These are phyloP conservation scores for Pseudomyrmex flavicornis DNA, from an alignment of 1,140 invertebrate species.

Conservation along the genomic window DNA sequence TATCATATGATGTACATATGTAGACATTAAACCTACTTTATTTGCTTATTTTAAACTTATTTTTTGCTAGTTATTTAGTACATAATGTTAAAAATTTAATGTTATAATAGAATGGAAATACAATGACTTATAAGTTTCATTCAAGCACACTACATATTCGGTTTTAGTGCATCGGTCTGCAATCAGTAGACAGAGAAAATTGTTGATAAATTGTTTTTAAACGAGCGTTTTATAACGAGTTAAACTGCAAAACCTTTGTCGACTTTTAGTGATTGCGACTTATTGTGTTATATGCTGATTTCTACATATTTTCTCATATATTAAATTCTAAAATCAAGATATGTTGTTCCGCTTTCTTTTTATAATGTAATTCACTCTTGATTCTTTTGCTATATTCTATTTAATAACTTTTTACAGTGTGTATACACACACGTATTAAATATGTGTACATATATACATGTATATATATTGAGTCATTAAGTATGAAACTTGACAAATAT, in stretches of 20 bases:
- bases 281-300: conserved; percentile 2
- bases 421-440: neutral
- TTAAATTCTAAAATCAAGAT: conserved; percentile 16
- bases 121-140: neutral
- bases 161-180: conserved; percentile 30
- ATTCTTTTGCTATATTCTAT: neutral
- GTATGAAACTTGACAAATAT: too few relatives aligned
- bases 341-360: conserved; percentile 15
- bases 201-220: conserved; percentile 30
- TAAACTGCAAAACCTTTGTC: conserved; percentile 54
- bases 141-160: neutral
- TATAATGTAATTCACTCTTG: neutral
- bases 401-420: neutral
- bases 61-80: too few relatives aligned
- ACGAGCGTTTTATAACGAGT: neutral
- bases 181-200: conserved; percentile 18
- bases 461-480: too few relatives aligned
- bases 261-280: conserved; percentile 47
- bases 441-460: neutral
- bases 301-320: conserved; percentile 4
- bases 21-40: too few relatives aligned
- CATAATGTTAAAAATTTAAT: conserved; percentile 28
- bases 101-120: neutral
- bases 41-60: too few relatives aligned
- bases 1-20: neutral